Percentiles rank a stretch among this genome's conserved stretches.
Conservation (phyloP, 1,140 invertebrate species). For the Bicyclus anynana region DNA sequence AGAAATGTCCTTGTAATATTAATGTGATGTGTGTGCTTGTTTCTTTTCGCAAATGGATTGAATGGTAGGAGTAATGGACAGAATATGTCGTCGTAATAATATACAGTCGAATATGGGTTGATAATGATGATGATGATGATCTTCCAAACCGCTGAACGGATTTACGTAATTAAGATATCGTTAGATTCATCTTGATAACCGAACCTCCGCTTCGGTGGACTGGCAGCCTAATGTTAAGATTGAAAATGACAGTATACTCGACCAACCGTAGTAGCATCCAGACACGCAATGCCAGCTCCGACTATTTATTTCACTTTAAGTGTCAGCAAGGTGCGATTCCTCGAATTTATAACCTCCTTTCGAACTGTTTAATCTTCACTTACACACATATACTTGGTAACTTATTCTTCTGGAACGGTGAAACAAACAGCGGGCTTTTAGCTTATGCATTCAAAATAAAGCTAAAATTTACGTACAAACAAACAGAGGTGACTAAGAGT, state of each 20-base stretch:
- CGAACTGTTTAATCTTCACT: constrained; percentile 39
- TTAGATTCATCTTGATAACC: too few relatives aligned
- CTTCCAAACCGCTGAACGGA: too few relatives aligned
- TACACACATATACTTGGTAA: constrained; percentile 20
- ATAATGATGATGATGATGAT: too few relatives aligned
- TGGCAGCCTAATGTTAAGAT: constrained; percentile 21
- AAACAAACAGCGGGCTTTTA: constrained; percentile 2
- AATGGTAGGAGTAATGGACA: too few relatives aligned
- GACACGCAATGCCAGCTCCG: constrained; percentile 43
- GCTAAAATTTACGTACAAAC: neutral
- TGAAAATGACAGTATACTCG: constrained; percentile 38
- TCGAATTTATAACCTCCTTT: constrained; percentile 41
- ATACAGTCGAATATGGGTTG: too few relatives aligned
- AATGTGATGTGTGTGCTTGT: too few relatives aligned
- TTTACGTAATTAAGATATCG: too few relatives aligned
- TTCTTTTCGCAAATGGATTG: too few relatives aligned
- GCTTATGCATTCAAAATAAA: neutral
- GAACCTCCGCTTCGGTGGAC: too few relatives aligned
- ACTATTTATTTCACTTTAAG: constrained; percentile 66
- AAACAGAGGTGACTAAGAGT: too few relatives aligned
- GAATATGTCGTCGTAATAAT: too few relatives aligned
- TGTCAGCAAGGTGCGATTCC: constrained; percentile 49
- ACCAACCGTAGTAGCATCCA: constrained; percentile 23
- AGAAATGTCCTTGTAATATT: too few relatives aligned
- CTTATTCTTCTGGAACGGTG: constrained; percentile 23